Percentiles rank a stretch among this genome's conserved stretches.
Conservation (phyloP, 1,140 invertebrate genomes). For the Drosophila ohnishii region DNA sequence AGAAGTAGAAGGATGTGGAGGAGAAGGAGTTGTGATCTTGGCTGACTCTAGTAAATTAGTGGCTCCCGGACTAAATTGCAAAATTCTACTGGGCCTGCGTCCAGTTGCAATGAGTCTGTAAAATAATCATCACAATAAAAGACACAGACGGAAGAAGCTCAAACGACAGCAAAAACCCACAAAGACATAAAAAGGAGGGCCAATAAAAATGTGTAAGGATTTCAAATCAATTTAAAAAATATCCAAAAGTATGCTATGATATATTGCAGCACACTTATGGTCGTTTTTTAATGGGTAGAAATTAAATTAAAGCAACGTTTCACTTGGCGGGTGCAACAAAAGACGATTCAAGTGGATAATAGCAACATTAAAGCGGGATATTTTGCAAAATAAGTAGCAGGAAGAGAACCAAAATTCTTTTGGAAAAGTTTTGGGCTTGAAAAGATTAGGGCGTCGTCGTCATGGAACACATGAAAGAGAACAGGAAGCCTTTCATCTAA, state of each 20-base stretch:
- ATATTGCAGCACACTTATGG: neutral
- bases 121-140: constrained; percentile 60
- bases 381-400: neutral
- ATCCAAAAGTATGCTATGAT: neutral
- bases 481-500: neutral
- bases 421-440: neutral
- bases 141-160: constrained; percentile 28
- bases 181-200: constrained; percentile 7
- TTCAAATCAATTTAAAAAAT: neutral
- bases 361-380: constrained; percentile 1
- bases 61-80: constrained; percentile 76
- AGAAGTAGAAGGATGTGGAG: constrained; percentile 40
- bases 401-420: neutral
- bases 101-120: constrained; percentile 81
- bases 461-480: too few relatives aligned
- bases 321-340: constrained; percentile 25
- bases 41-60: constrained; percentile 65
- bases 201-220: neutral
- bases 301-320: neutral
- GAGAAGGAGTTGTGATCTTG: constrained; percentile 43
- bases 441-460: neutral
- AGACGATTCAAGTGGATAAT: constrained; percentile 4
- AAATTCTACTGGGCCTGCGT: constrained; percentile 81
- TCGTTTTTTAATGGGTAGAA: neutral
- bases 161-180: constrained; percentile 31